A percentile compares a stretch with the other conserved stretches of the same genome.
These are phyloP conservation scores for Oncorhynchus tshawytscha DNA, from an alignment of 2,113 vertebrate genomes.

Conservation along the genomic window DNA sequence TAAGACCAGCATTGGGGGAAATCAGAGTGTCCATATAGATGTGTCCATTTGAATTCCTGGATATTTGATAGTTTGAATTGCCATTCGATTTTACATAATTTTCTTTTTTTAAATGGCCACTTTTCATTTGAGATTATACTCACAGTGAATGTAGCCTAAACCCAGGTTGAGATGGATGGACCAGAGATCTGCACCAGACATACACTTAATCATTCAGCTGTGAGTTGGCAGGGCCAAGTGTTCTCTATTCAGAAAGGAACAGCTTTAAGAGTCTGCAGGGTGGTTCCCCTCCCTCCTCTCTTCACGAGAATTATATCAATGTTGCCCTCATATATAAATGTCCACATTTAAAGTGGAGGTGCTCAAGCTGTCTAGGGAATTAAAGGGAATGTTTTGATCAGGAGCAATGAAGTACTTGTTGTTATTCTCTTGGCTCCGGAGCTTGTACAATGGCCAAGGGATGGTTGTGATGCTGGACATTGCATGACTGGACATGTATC, in stretches of 20 bases:
- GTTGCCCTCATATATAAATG: conserved; percentile 53
- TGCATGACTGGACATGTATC: too few relatives aligned
- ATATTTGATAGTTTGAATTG: not conserved
- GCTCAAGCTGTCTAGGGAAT: conserved; percentile 31
- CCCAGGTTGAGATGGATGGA: too few relatives aligned
- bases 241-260: conserved; percentile 16
- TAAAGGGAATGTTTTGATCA: not conserved
- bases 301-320: conserved; percentile 54
- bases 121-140: not conserved
- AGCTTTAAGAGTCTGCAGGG: conserved; percentile 38
- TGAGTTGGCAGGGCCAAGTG: conserved; percentile 37
- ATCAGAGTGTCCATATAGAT: not conserved
- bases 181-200: conserved; percentile 22
- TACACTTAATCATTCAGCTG: conserved; percentile 28
- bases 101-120: not conserved
- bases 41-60: not conserved
- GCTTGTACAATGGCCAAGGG: not conserved
- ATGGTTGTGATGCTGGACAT: not conserved
- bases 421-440: not conserved
- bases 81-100: not conserved
- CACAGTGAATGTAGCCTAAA: not conserved
- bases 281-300: conserved; percentile 27
- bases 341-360: conserved; percentile 45
- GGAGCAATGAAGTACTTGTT: not conserved
- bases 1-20: not conserved